Evolutionary conservation across 2,888 invertebrate species (phyloP).

Genomic region (Alcis repandata): DNA sequence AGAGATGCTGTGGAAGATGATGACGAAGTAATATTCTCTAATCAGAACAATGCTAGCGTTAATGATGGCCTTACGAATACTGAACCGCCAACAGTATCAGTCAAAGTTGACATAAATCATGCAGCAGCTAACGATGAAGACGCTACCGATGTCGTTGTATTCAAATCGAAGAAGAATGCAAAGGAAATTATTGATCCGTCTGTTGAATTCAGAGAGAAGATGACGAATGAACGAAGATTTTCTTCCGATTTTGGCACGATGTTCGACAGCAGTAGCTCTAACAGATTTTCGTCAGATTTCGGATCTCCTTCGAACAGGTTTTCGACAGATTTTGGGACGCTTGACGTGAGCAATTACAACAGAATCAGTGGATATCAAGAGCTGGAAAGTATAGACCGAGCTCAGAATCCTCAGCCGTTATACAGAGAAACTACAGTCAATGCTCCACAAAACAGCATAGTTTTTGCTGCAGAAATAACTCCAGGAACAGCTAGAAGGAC

Average conservation of each 20-base stretch:
- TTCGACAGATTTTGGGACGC: constrained; percentile 71
- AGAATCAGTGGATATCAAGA: constrained; percentile 74
- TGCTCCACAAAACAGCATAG: constrained; percentile 67
- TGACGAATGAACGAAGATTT: constrained; percentile 58
- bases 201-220: constrained; percentile 67
- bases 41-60: constrained; percentile 56
- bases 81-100: constrained; percentile 40
- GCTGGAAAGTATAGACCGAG: constrained; percentile 75
- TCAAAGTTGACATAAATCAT: constrained; percentile 46
- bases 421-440: constrained; percentile 86
- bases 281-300: constrained; percentile 59
- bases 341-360: constrained; percentile 65
- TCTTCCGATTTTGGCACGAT: constrained; percentile 62
- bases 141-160: constrained; percentile 75
- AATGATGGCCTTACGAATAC: constrained; percentile 25
- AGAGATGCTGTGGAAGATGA: constrained; percentile 81
- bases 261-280: constrained; percentile 51
- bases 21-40: constrained; percentile 87
- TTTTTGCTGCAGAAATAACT: constrained; percentile 73
- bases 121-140: constrained; percentile 69
- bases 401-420: constrained; percentile 80
- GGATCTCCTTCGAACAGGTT: constrained; percentile 60
- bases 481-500: constrained; percentile 78
- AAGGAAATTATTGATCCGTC: constrained; percentile 76
- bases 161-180: constrained; percentile 72